A percentile compares a stretch with the other conserved stretches of the same genome.
These are phyloP conservation scores for Gandaritis pyraliata DNA, from an alignment of 2,888 invertebrate genomes.

Conservation along the genomic window DNA sequence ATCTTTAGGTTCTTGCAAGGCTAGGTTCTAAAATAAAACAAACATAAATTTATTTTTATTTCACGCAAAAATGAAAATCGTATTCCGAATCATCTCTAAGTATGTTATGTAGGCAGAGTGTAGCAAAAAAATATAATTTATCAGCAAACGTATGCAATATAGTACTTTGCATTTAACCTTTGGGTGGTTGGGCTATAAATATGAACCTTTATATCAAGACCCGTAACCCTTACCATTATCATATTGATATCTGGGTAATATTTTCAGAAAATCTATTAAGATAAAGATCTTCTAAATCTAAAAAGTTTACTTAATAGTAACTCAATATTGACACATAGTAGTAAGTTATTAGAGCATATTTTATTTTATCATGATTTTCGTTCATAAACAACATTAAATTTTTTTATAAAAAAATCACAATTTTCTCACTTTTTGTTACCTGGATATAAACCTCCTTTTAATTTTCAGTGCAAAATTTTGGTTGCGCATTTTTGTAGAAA, in stretches of 20 bases:
- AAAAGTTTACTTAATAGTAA: no score
- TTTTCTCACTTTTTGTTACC: no score
- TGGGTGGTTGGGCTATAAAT: conserved; percentile 34
- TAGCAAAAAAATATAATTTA: conserved; percentile 11
- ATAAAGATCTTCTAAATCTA: not conserved
- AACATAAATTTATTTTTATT: no score
- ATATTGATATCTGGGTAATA: conserved; percentile 14
- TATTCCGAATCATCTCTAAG: not conserved
- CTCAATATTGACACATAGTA: no score
- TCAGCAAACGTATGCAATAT: conserved; percentile 30
- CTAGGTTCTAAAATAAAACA: no score
- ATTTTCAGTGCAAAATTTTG: no score
- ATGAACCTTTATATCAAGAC: conserved; percentile 27
- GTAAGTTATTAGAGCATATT: no score
- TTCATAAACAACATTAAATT: no score
- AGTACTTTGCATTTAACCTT: conserved; percentile 36
- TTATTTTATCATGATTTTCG: no score
- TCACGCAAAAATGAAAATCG: not conserved
- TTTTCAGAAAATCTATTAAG: conserved; percentile 2
- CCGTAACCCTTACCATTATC: conserved; percentile 27
- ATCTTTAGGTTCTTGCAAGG: no score
- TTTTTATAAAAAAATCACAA: no score
- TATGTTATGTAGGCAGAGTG: not conserved
- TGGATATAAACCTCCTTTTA: no score
- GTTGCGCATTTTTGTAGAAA: not conserved